Evolutionary conservation across 2,113 vertebrate genomes (phyloP), one percentile per base, ranked within the genome.

Genomic region (Oreotrochilus melanogaster): DNA sequence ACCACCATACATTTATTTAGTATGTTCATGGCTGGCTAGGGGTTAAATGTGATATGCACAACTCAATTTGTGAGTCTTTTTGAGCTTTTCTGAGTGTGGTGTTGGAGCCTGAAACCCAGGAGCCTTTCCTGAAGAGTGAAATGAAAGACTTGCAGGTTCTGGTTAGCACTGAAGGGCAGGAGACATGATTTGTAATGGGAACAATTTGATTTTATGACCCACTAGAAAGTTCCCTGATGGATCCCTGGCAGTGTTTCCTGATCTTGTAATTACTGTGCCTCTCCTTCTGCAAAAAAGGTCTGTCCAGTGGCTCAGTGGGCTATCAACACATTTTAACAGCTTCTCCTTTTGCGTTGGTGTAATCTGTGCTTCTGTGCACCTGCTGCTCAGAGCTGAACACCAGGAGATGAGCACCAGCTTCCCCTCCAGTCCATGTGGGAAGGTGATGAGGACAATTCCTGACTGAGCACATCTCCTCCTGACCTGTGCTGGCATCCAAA

Each of bases 341-440:
- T 13, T 66, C 10, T 79, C 1, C 7, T 69, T 89, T 78, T 48
- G 17, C 42, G 75, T 79, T 35, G 54, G 10, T 56, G 72, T 47
- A 48, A 67, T 64, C 9, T 57, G 1, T 62, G 90, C 42, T 79
- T 62, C 11, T 83, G 62, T 37, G 22, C 35, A 3, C n/a, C 22
- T 4, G 4, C 66, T 42, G 54, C 11, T 47, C 47, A 53, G 64
- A 78, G 53, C 75, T 65, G 50, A 58, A 2, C 67, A 54, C 15
- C 3, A 9, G 45, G 37, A 35, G n/a, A 14, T 21, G 7, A 37
- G 42, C 50, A 54, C 7, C 48, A 25, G 47, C 79, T 78, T 72
- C 18, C 45, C 50, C 13, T 53, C 0, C 0, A 9, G 3, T 11
- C 5, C 37, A 14, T 35, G 23, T 30, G 10, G 14, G 24, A 0